Conservation (phyloP, 2,888 invertebrate genomes). For the Netelia melanura region DNA sequence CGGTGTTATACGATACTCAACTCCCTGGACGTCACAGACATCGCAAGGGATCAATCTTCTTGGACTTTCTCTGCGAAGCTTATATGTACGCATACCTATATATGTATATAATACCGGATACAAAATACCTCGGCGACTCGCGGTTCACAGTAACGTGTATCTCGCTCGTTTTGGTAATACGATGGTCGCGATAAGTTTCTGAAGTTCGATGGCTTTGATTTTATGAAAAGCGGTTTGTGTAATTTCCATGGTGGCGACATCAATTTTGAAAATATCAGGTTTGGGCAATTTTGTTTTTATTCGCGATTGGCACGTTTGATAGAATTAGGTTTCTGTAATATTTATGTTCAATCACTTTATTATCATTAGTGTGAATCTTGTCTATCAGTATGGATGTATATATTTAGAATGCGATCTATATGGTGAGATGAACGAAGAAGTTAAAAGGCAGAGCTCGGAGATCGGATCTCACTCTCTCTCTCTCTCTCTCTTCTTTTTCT, state of each 20-base stretch:
- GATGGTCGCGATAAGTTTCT: too few relatives aligned
- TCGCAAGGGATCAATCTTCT: constrained; percentile 50
- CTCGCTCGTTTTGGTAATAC: too few relatives aligned
- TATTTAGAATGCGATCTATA: constrained; percentile 70
- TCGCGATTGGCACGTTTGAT: background rate
- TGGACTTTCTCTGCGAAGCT: constrained; percentile 57
- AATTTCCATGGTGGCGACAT: too few relatives aligned
- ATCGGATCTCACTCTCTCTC: constrained; percentile 33
- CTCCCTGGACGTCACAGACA: constrained; percentile 57
- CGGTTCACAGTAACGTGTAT: constrained; percentile 20
- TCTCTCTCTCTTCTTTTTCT: constrained; percentile 7
- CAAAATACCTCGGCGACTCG: constrained; percentile 27
- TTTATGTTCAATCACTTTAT: background rate
- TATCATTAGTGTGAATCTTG: constrained; percentile 36
- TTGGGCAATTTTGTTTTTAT: too few relatives aligned
- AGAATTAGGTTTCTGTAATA: background rate
- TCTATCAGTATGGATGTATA: constrained; percentile 75
- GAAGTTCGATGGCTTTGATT: too few relatives aligned
- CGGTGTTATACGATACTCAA: constrained; percentile 8
- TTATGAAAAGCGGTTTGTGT: too few relatives aligned
- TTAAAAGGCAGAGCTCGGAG: constrained; percentile 32
- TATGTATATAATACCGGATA: constrained; percentile 44
- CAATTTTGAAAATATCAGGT: too few relatives aligned
- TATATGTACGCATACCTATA: background rate
- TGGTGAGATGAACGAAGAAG: constrained; percentile 69